These are phyloP conservation scores for Drosophila seguyi DNA, from an alignment of 1,140 invertebrate genomes.

Conservation along the genomic window DNA sequence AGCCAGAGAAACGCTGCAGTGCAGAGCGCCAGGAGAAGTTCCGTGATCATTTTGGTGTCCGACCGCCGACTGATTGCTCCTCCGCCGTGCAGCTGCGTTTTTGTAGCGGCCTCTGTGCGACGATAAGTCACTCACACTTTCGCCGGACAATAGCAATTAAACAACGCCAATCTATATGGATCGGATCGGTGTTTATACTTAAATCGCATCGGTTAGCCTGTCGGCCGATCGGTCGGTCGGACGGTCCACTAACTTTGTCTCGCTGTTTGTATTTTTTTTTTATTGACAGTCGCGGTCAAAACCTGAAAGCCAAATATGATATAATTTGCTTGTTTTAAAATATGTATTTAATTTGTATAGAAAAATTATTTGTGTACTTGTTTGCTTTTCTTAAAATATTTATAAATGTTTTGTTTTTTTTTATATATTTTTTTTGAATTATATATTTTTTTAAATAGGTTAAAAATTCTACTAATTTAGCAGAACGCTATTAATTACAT, in stretches of 20 bases:
- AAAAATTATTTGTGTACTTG: too few species aligned
- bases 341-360: not conserved
- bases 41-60: slow-evolving; percentile 65
- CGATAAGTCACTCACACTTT: slow-evolving; percentile 34
- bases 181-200: slow-evolving; percentile 26
- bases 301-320: not conserved
- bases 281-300: slow-evolving; percentile 8
- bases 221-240: slow-evolving; percentile 7
- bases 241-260: slow-evolving; percentile 10
- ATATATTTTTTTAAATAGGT: not conserved
- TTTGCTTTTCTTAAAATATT: not conserved
- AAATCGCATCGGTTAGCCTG: slow-evolving; percentile 30
- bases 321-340: not conserved
- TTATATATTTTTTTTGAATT: not conserved
- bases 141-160: slow-evolving; percentile 29
- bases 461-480: not conserved
- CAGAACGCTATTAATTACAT: too few species aligned
- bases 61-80: slow-evolving; percentile 38
- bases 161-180: slow-evolving; percentile 43
- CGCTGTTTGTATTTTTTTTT: slow-evolving; percentile 5
- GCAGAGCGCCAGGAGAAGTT: slow-evolving; percentile 49
- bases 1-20: slow-evolving; percentile 47
- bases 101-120: slow-evolving; percentile 32
- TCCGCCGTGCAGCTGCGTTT: slow-evolving; percentile 25
- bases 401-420: too few species aligned